Evolutionary conservation across 2,113 vertebrate species (phyloP).

Genomic region (Bungarus multicinctus): DNA sequence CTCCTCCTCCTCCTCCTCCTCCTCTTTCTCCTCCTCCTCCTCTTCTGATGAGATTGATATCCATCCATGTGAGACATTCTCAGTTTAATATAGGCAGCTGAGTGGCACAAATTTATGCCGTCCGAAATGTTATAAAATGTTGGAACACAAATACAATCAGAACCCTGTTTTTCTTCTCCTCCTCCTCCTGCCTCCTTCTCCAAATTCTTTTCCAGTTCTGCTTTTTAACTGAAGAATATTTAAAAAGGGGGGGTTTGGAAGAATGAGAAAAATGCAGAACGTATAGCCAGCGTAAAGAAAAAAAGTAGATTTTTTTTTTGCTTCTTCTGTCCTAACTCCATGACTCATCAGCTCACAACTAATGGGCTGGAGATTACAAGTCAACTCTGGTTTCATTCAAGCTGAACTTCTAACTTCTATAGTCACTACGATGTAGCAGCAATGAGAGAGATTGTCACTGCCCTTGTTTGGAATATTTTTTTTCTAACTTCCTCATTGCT

Average conservation of each 20-base stretch:
- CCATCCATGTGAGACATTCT: too few species aligned
- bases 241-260: background rate
- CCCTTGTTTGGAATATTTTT: background rate
- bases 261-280: background rate
- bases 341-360: background rate
- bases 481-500: background rate
- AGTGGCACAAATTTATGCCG: too few species aligned
- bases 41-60: too few species aligned
- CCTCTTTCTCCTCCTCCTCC: too few species aligned
- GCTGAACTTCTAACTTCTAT: background rate
- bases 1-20: too few species aligned
- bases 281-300: background rate
- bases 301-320: background rate
- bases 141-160: too few species aligned
- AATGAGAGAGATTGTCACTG: background rate
- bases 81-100: too few species aligned
- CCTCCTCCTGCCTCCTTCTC: background rate
- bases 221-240: background rate
- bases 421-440: background rate
- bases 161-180: background rate
- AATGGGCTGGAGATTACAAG: background rate
- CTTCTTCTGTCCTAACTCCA: background rate
- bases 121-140: too few species aligned
- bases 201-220: background rate
- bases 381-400: background rate